Conservation (phyloP, 1,140 invertebrate species). For the Asobara japonica region DNA sequence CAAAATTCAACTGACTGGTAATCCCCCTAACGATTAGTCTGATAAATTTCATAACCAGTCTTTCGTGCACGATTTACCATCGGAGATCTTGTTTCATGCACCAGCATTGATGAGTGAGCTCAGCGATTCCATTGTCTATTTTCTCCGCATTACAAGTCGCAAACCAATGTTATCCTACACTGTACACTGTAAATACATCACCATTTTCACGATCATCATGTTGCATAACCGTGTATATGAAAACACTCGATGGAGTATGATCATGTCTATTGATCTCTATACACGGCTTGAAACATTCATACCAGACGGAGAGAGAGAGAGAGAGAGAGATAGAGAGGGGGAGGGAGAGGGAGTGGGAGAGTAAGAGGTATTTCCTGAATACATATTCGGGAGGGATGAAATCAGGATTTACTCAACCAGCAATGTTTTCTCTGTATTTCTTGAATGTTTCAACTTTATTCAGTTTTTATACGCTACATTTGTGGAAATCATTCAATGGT, state of each 20-base stretch:
- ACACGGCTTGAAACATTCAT: neutral
- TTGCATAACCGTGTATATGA: neutral
- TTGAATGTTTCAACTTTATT: neutral
- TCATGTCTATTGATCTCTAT: slow-evolving; percentile 12
- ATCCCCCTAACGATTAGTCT: too few species aligned
- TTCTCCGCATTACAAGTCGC: neutral
- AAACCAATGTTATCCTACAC: neutral
- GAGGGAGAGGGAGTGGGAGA: too few species aligned
- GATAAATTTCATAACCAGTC: too few species aligned
- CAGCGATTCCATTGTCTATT: neutral
- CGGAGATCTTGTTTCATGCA: neutral
- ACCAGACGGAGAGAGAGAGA: too few species aligned
- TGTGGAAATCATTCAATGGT: too few species aligned
- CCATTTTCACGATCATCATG: neutral
- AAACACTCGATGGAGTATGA: neutral
- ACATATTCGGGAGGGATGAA: neutral
- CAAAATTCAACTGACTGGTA: too few species aligned
- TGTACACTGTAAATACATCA: neutral
- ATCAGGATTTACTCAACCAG: neutral
- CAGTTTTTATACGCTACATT: neutral
- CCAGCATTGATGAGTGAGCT: neutral
- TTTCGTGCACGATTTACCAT: neutral
- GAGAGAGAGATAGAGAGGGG: too few species aligned
- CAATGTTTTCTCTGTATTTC: neutral
- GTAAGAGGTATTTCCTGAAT: neutral